Percentiles rank a stretch among this genome's conserved stretches.
phyloP scores from a whole-genome alignment of 2,888 invertebrate genomes.

The Chirona hameri region DNA sequence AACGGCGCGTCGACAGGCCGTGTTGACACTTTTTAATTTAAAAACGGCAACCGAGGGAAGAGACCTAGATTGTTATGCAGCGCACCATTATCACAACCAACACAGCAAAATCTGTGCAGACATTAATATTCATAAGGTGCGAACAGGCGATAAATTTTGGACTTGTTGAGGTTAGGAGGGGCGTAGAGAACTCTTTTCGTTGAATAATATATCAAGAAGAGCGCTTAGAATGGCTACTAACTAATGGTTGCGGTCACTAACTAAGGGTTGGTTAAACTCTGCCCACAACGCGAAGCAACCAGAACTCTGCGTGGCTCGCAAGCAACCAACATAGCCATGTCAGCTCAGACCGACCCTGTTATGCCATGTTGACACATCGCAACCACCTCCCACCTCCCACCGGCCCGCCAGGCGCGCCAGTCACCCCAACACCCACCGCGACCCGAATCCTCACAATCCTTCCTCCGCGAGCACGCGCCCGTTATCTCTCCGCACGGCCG shows the following conservation, averaged over 20 bases:
- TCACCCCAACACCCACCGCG: not conserved
- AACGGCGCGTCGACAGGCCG: not conserved
- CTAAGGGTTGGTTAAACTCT: no score
- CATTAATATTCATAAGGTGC: constrained; percentile 1
- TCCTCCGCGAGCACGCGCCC: not conserved
- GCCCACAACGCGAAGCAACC: no score
- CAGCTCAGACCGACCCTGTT: not conserved
- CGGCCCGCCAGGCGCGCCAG: not conserved
- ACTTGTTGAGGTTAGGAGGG: not conserved
- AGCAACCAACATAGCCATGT: no score
- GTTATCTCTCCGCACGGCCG: not conserved
- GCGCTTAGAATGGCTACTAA: no score
- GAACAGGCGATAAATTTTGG: not conserved
- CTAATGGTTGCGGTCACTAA: no score
- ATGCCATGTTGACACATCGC: not conserved
- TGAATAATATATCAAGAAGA: no score
- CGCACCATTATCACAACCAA: not conserved
- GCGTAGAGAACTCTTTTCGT: not conserved
- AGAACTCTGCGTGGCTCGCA: no score
- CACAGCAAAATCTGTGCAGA: not conserved
- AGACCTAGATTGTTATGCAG: not conserved
- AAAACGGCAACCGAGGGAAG: not conserved
- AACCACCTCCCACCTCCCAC: not conserved
- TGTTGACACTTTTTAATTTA: constrained; percentile 31
- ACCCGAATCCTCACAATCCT: not conserved